These are phyloP conservation scores for Drosophila littoralis DNA, from an alignment of 1,140 invertebrate species.

Conservation along the genomic window DNA sequence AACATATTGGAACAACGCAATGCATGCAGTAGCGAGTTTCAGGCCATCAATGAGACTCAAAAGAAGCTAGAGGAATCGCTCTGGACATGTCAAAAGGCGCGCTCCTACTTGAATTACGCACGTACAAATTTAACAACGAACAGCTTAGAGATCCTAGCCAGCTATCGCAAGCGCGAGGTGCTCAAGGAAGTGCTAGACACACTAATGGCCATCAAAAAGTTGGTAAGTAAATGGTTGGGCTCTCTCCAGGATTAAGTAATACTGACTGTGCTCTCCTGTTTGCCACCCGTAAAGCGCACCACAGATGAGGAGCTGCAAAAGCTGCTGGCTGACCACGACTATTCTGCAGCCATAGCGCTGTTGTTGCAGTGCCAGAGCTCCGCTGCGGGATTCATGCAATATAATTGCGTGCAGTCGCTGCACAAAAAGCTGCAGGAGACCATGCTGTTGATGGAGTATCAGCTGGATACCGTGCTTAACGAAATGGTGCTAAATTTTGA, in stretches of 20 bases:
- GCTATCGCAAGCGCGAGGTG: conserved; percentile 93
- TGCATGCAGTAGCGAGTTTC: conserved; percentile 93
- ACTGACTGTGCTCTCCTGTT: not conserved
- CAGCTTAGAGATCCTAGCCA: conserved; percentile 93
- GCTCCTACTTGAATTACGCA: conserved; percentile 89
- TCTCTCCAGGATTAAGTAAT: not conserved
- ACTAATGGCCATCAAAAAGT: conserved; percentile 92
- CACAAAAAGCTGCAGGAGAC: conserved; percentile 95
- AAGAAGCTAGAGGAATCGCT: conserved; percentile 89
- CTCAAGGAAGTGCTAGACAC: conserved; percentile 91
- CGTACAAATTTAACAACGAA: conserved; percentile 93
- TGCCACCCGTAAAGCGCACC: conserved; percentile 85
- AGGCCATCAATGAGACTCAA: conserved; percentile 90
- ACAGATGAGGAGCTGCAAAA: conserved; percentile 94
- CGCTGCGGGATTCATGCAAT: conserved; percentile 92
- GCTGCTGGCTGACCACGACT: conserved; percentile 93
- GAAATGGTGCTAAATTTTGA: conserved; percentile 92
- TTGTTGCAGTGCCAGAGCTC: conserved; percentile 94
- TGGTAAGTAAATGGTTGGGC: conserved; percentile 80
- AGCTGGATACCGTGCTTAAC: conserved; percentile 94
- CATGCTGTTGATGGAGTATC: conserved; percentile 95
- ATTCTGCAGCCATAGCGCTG: conserved; percentile 94
- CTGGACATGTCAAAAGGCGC: conserved; percentile 89
- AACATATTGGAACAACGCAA: conserved; percentile 95
- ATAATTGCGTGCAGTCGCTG: conserved; percentile 93